Conservation (phyloP, 2,888 invertebrate species). For the Nebria brevicollis region DNA sequence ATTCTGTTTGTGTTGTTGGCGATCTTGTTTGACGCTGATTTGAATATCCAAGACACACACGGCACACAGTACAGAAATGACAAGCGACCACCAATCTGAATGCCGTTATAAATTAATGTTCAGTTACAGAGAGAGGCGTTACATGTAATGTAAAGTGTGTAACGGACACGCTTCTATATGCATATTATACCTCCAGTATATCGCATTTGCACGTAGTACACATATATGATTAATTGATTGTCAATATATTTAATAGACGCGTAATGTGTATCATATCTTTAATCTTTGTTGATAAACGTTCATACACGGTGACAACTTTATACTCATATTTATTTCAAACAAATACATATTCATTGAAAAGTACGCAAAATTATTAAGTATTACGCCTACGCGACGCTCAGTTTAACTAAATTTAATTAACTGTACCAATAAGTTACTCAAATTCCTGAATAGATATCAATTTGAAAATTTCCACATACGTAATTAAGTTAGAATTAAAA, state of each 20-base stretch:
- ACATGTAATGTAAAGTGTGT: neutral
- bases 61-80: neutral
- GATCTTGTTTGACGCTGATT: neutral
- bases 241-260: neutral
- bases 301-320: too few relatives aligned
- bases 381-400: too few relatives aligned
- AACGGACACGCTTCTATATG: neutral
- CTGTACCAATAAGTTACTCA: too few relatives aligned
- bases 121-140: neutral
- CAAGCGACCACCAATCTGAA: slow-evolving; percentile 1
- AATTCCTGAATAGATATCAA: too few relatives aligned
- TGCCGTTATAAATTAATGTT: neutral
- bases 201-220: neutral
- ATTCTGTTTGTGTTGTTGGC: neutral
- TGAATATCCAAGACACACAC: neutral
- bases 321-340: too few relatives aligned
- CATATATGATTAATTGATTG: neutral
- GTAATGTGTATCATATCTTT: neutral
- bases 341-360: too few relatives aligned
- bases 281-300: too few relatives aligned
- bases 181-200: neutral
- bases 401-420: too few relatives aligned
- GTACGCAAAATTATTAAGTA: too few relatives aligned
- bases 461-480: too few relatives aligned
- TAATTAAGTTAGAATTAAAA: too few relatives aligned